A percentile compares a stretch with the other conserved stretches of the same genome.
phyloP scores from a whole-genome alignment of 2,113 vertebrate species.

The Muntiacus reevesi region DNA sequence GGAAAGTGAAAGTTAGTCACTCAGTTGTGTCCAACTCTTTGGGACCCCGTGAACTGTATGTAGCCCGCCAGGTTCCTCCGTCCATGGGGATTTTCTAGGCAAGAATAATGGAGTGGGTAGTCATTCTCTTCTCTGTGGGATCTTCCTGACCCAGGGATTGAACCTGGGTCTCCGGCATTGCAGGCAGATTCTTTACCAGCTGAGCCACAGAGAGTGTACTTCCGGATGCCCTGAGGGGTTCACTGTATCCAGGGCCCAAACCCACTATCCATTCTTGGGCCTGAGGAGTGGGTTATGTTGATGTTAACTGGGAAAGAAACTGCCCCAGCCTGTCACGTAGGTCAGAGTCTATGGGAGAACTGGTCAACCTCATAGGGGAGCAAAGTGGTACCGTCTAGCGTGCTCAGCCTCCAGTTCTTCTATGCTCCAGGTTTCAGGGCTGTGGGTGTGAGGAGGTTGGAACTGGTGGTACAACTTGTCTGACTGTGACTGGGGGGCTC shows the following conservation, averaged over 20 bases:
- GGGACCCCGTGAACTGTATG: not conserved
- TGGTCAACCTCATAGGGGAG: not conserved
- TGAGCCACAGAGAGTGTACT: not conserved
- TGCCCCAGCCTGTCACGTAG: fast-evolving
- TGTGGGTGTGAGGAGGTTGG: not conserved
- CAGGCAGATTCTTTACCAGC: not conserved
- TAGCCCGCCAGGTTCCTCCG: not conserved
- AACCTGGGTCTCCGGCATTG: not conserved
- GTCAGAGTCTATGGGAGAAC: not conserved
- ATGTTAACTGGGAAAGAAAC: not conserved
- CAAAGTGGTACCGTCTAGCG: not conserved
- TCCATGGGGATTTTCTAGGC: not conserved
- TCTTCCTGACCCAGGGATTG: not conserved
- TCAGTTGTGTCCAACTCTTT: not conserved
- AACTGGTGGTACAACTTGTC: not conserved
- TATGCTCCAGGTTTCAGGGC: not conserved
- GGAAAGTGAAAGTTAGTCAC: not conserved
- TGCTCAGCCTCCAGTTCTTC: not conserved
- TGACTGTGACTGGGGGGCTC: not conserved
- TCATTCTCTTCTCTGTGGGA: not conserved
- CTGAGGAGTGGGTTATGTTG: not conserved
- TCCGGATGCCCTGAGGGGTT: not conserved
- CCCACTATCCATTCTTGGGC: not conserved
- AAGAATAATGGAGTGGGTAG: not conserved
- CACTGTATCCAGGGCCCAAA: not conserved